These are phyloP conservation scores for Dromius quadrimaculatus DNA, from an alignment of 2,888 invertebrate species.

Conservation along the genomic window DNA sequence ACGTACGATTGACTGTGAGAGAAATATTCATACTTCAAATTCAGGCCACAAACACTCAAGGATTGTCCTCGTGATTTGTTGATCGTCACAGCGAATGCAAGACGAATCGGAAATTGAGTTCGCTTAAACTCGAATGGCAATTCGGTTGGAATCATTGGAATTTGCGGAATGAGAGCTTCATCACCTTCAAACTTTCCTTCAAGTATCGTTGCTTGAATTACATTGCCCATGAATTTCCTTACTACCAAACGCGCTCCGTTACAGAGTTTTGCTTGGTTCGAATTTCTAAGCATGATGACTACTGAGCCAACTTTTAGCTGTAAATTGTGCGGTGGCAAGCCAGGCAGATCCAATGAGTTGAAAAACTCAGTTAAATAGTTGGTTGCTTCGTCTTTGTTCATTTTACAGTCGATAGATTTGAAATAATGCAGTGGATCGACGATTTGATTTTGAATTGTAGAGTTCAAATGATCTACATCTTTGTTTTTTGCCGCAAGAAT, in stretches of 20 bases:
- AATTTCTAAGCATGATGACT: constrained; percentile 49
- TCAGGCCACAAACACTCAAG: constrained; percentile 59
- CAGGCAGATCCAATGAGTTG: constrained; percentile 54
- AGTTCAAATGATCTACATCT: too few species aligned
- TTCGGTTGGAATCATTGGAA: constrained; percentile 59
- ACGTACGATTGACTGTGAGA: constrained; percentile 62
- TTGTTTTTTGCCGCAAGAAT: too few species aligned
- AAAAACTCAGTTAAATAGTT: constrained; percentile 56
- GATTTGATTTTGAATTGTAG: too few species aligned
- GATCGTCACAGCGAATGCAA: constrained; percentile 61
- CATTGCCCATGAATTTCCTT: constrained; percentile 52
- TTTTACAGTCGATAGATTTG: too few species aligned
- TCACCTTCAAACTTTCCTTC: constrained; percentile 55
- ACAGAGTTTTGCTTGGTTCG: constrained; percentile 52
- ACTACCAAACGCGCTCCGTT: too few species aligned
- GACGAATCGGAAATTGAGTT: constrained; percentile 58
- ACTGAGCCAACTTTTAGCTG: constrained; percentile 52
- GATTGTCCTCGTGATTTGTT: constrained; percentile 63
- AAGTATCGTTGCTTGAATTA: constrained; percentile 53
- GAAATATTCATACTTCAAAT: constrained; percentile 60
- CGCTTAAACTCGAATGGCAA: constrained; percentile 58
- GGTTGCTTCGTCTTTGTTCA: constrained; percentile 51
- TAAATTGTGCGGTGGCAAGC: constrained; percentile 53
- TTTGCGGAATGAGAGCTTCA: not conserved
- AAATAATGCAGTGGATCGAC: too few species aligned